Conservation (phyloP, 2,797 vertebrate species). For the Sebastes kiyomatsui region DNA sequence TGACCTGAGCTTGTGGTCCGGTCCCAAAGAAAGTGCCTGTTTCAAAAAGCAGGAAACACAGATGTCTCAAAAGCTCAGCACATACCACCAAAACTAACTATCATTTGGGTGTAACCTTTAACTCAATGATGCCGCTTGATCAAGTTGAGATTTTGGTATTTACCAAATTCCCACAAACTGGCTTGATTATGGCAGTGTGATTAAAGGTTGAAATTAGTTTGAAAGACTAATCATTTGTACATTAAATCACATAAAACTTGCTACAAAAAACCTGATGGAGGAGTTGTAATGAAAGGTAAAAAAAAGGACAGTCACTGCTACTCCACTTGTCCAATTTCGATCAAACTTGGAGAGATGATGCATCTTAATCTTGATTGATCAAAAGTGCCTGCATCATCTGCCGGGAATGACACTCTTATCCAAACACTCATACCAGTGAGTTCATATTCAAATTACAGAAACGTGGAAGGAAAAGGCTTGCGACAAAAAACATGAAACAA, state of each 20-base stretch:
- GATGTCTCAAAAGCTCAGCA: not conserved
- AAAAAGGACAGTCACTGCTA: not conserved
- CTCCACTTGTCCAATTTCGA: not conserved
- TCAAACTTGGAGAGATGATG: not conserved
- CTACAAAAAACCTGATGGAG: conserved; percentile 5
- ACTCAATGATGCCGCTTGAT: conserved; percentile 1
- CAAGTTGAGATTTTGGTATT: conserved; percentile 36
- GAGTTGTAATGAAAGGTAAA: conserved; percentile 20
- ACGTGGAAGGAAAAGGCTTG: not conserved
- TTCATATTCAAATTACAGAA: not conserved
- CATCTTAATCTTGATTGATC: not conserved
- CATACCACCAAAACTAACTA: not conserved
- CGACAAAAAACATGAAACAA: not conserved
- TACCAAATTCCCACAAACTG: conserved; percentile 12
- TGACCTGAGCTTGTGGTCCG: not conserved
- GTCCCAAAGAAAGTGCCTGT: too few relatives aligned
- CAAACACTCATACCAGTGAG: not conserved
- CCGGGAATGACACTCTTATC: not conserved
- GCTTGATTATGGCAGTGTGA: conserved; percentile 5
- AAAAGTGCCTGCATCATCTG: not conserved
- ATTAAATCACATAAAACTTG: not conserved
- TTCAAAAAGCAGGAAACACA: not conserved
- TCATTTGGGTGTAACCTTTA: conserved; percentile 1
- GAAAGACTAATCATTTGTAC: conserved; percentile 19
- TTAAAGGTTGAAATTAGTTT: conserved; percentile 34